Evolutionary conservation across 2,113 vertebrate genomes (phyloP).

Genomic region (Collichthys lucidus): DNA sequence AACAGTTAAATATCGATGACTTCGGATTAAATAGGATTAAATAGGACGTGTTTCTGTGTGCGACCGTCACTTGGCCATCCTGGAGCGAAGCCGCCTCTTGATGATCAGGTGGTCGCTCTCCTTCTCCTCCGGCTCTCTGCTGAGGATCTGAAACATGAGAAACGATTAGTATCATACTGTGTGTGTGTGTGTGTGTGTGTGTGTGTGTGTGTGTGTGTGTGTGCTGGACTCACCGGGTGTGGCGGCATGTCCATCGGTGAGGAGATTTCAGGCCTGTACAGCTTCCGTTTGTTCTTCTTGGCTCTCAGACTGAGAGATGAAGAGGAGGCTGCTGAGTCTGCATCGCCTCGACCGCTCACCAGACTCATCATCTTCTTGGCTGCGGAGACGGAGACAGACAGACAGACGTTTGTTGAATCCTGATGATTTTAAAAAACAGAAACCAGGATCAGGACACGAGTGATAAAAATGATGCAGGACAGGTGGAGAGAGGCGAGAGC

Average conservation of each 20-base stretch:
- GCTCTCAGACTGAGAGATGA: constrained; percentile 74
- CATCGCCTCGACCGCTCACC: constrained; percentile 84
- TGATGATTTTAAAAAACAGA: background rate
- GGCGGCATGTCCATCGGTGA: constrained; percentile 88
- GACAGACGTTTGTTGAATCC: no score
- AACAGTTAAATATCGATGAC: no score
- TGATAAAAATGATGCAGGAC: background rate
- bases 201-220: no score
- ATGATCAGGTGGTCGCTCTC: constrained; percentile 90
- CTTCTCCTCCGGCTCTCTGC: constrained; percentile 81
- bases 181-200: background rate
- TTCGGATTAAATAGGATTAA: no score
- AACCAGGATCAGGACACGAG: background rate
- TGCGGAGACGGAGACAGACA: constrained; percentile 3
- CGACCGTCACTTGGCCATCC: constrained; percentile 71
- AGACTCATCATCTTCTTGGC: constrained; percentile 94
- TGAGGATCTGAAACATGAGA: constrained; percentile 83
- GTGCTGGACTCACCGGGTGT: constrained; percentile 83
- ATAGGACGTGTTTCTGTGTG: no score
- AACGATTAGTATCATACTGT: background rate
- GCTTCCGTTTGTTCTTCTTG: constrained; percentile 86
- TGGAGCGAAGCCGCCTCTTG: constrained; percentile 87
- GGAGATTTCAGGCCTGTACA: constrained; percentile 88
- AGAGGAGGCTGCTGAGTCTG: constrained; percentile 38
- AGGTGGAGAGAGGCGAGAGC: background rate